A percentile compares a stretch with the other conserved stretches of the same genome.
These are phyloP conservation scores for Sisor rabdophorus DNA, from an alignment of 2,113 vertebrate genomes.

Conservation along the genomic window DNA sequence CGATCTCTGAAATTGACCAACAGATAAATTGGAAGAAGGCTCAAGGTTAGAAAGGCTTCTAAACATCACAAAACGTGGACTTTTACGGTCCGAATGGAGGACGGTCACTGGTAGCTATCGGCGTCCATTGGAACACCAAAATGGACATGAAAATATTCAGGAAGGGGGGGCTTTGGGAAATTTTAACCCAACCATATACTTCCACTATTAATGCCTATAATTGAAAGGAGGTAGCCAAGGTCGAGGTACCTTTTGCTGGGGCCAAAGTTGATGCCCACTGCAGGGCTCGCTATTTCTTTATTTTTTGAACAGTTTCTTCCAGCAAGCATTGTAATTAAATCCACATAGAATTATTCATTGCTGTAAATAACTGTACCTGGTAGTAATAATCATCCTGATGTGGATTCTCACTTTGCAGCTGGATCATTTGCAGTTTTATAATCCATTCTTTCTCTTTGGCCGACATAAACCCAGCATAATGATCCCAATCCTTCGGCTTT, in stretches of 20 bases:
- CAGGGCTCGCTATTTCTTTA: too few species aligned
- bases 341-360: neutral
- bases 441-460: slow-evolving; percentile 93
- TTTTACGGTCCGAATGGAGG: neutral
- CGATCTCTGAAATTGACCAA: neutral
- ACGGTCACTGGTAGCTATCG: neutral
- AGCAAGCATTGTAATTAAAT: too few species aligned
- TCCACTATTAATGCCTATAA: neutral
- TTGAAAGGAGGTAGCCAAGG: neutral
- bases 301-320: too few species aligned
- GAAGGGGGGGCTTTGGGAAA: too few species aligned
- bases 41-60: neutral
- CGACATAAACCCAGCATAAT: slow-evolving; percentile 81
- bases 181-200: neutral
- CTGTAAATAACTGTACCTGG: slow-evolving; percentile 69
- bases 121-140: neutral
- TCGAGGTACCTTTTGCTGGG: neutral
- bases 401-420: slow-evolving; percentile 88
- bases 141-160: too few species aligned
- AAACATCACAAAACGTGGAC: too few species aligned
- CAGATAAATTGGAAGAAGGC: neutral
- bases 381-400: slow-evolving; percentile 91
- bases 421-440: slow-evolving; percentile 87
- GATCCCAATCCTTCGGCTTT: slow-evolving; percentile 75
- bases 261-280: neutral